phyloP scores from a whole-genome alignment of 2,888 invertebrate species.

The Ommatoiulus sabulosus region DNA sequence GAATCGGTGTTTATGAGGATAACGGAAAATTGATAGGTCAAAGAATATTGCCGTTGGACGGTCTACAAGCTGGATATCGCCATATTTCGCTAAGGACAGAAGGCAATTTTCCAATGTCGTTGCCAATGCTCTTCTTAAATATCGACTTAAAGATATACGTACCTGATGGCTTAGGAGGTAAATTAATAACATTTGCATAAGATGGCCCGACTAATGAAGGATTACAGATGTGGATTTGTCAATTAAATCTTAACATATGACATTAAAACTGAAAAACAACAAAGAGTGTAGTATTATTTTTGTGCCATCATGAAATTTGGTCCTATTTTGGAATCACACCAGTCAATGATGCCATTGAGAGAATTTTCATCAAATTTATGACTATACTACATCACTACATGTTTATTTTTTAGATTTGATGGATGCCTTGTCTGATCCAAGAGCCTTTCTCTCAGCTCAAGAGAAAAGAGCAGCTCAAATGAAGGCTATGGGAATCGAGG shows the following conservation, averaged over 20 bases:
- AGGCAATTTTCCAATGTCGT: conserved; percentile 98
- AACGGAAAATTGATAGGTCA: conserved; percentile 96
- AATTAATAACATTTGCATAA: conserved; percentile 60
- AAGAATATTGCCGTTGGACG: conserved; percentile 96
- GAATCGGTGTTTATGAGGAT: conserved; percentile 99
- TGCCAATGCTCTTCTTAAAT: conserved; percentile 99
- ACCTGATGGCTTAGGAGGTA: conserved; percentile 97
- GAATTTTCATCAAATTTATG: no score
- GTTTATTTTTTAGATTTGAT: conserved; percentile 81
- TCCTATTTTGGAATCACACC: no score
- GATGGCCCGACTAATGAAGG: neutral
- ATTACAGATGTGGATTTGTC: no score
- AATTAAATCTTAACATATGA: no score
- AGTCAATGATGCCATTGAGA: no score
- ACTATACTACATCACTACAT: no score
- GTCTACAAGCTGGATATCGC: conserved; percentile 96
- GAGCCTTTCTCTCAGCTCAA: conserved; percentile 88
- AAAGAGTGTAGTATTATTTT: no score
- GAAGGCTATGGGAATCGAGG: conserved; percentile 95
- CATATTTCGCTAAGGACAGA: conserved; percentile 98
- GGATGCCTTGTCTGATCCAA: conserved; percentile 95
- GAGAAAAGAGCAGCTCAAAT: conserved; percentile 91
- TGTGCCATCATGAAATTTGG: no score
- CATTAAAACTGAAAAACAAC: no score
- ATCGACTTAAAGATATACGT: conserved; percentile 99